These are phyloP conservation scores for Archips crataeganus DNA, from an alignment of 2,888 invertebrate species.

Conservation along the genomic window DNA sequence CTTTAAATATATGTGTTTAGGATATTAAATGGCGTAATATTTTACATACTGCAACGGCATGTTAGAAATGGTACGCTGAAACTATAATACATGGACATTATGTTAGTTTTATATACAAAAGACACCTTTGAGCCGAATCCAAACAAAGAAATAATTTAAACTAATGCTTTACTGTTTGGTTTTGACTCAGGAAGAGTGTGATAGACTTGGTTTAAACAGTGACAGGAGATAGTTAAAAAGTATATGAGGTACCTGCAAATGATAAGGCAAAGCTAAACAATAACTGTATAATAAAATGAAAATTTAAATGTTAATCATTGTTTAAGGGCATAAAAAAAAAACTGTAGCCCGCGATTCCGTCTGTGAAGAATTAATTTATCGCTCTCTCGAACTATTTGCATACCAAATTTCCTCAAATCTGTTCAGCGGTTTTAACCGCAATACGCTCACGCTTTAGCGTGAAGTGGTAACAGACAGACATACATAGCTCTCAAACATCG, in stretches of 20 bases:
- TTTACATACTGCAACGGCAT: constrained; percentile 65
- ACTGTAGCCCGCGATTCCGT: too few species aligned
- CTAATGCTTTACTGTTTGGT: neutral
- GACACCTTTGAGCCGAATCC: constrained; percentile 10
- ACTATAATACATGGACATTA: constrained; percentile 40
- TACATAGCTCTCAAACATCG: too few species aligned
- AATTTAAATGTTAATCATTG: too few species aligned
- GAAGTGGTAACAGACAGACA: too few species aligned
- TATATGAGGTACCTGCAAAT: neutral
- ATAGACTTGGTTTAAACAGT: constrained; percentile 17
- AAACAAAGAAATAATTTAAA: constrained; percentile 1
- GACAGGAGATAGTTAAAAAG: constrained; percentile 6
- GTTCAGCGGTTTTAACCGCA: too few species aligned
- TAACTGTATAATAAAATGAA: too few species aligned
- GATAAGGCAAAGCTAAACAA: too few species aligned
- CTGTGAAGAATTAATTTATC: too few species aligned
- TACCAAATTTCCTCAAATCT: too few species aligned
- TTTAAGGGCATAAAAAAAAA: too few species aligned
- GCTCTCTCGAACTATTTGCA: too few species aligned
- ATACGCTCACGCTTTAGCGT: too few species aligned
- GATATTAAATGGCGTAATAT: constrained; percentile 24
- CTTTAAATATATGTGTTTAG: neutral
- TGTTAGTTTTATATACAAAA: constrained; percentile 48
- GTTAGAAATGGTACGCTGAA: constrained; percentile 42
- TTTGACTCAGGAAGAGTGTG: constrained; percentile 14